Conservation (phyloP, 1,140 invertebrate species). For the Palaemon carinicauda region DNA sequence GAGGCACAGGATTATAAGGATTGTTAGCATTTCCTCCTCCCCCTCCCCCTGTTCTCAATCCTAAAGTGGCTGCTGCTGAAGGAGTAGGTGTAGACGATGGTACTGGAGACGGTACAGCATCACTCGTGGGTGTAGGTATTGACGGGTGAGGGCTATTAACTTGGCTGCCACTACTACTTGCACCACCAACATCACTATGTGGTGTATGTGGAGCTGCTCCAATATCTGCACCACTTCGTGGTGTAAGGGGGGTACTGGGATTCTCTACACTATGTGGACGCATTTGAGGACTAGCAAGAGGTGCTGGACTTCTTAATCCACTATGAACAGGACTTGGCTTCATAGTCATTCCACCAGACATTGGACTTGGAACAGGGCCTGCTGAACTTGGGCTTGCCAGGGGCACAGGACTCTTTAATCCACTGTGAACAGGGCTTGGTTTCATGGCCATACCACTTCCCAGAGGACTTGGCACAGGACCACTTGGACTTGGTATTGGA, state of each 20-base stretch:
- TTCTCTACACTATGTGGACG: constrained; percentile 44
- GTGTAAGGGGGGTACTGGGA: constrained; percentile 52
- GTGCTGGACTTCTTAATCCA: constrained; percentile 52
- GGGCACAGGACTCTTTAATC: constrained; percentile 43
- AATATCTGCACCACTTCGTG: constrained; percentile 40
- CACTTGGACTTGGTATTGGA: constrained; percentile 46
- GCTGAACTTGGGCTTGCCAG: constrained; percentile 41
- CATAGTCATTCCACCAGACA: constrained; percentile 40
- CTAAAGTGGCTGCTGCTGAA: background rate
- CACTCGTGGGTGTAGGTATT: constrained; percentile 41
- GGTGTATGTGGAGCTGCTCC: constrained; percentile 45
- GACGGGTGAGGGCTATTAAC: constrained; percentile 52
- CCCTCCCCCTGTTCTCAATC: constrained; percentile 48
- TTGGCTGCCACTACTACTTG: constrained; percentile 37
- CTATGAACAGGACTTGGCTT: constrained; percentile 54
- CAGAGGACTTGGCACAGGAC: constrained; percentile 47
- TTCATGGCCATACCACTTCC: constrained; percentile 47
- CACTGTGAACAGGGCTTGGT: constrained; percentile 55
- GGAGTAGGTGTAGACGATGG: constrained; percentile 13
- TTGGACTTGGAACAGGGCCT: constrained; percentile 47
- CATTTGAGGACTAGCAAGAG: constrained; percentile 53
- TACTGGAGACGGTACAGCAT: constrained; percentile 39
- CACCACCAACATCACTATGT: constrained; percentile 53
- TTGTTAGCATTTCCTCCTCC: constrained; percentile 52
- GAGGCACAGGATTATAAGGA: constrained; percentile 37